phyloP scores from a whole-genome alignment of 2,797 vertebrate species.

The Glossophaga mutica region DNA sequence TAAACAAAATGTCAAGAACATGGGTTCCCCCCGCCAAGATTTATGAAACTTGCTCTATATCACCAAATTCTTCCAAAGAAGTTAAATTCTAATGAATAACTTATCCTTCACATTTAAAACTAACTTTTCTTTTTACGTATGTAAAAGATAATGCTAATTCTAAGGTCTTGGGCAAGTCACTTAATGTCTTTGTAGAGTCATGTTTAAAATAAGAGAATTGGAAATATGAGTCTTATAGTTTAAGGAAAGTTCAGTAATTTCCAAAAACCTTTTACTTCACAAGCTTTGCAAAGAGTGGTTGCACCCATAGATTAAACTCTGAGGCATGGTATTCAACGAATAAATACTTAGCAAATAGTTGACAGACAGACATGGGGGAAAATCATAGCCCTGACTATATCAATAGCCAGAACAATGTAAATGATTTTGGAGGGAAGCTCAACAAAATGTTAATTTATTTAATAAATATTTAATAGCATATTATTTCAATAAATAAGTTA shows the following conservation, averaged over 20 bases:
- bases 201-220: slow-evolving; percentile 9
- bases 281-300: slow-evolving; percentile 59
- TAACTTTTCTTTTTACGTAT: background rate
- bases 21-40: background rate
- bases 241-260: slow-evolving; percentile 30
- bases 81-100: slow-evolving; percentile 32
- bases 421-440: slow-evolving; percentile 76
- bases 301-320: slow-evolving; percentile 62
- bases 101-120: background rate
- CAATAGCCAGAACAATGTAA: slow-evolving; percentile 73
- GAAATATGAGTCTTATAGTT: background rate
- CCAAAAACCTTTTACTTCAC: slow-evolving; percentile 48
- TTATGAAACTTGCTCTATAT: background rate
- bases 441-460: slow-evolving; percentile 83
- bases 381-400: slow-evolving; percentile 68
- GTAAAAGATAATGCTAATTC: background rate
- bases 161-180: background rate
- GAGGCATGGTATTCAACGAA: slow-evolving; percentile 41
- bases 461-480: slow-evolving; percentile 84
- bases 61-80: slow-evolving; percentile 5
- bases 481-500: slow-evolving; percentile 86
- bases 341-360: slow-evolving; percentile 76
- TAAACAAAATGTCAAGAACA: slow-evolving; percentile 18
- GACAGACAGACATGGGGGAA: slow-evolving; percentile 70
- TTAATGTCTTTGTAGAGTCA: background rate